Percentiles rank a stretch among this genome's conserved stretches.
phyloP scores from a whole-genome alignment of 2,113 vertebrate genomes.

The Dasyurus viverrinus region DNA sequence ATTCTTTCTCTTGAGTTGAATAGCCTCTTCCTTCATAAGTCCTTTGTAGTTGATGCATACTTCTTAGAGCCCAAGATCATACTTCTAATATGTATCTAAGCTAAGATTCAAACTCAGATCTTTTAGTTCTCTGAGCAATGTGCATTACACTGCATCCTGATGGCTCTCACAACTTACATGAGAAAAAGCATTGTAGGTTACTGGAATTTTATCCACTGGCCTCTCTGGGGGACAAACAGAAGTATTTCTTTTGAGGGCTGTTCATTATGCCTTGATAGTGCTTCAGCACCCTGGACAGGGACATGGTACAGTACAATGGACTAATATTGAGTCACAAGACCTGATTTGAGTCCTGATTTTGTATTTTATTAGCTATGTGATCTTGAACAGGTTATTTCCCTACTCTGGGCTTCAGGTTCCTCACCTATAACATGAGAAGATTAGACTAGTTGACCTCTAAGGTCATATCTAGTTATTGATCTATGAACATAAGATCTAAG shows the following conservation, averaged over 20 bases:
- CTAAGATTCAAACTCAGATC: neutral
- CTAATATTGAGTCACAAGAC: too few relatives aligned
- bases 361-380: neutral
- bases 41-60: neutral
- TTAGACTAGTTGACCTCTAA: neutral
- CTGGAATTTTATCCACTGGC: neutral
- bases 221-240: neutral
- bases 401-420: neutral
- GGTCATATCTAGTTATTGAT: neutral
- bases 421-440: neutral
- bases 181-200: neutral
- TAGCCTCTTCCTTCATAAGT: neutral
- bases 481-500: neutral
- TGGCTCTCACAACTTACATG: neutral
- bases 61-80: neutral
- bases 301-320: too few relatives aligned
- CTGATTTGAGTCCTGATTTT: neutral
- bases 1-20: neutral
- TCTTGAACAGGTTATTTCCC: neutral
- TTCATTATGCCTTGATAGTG: neutral
- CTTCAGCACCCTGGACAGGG: neutral
- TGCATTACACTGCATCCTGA: neutral
- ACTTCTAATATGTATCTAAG: neutral
- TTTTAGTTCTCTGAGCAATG: neutral
- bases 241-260: neutral